Conservation (phyloP, 1,140 invertebrate species). For the Danaus melanippus region DNA sequence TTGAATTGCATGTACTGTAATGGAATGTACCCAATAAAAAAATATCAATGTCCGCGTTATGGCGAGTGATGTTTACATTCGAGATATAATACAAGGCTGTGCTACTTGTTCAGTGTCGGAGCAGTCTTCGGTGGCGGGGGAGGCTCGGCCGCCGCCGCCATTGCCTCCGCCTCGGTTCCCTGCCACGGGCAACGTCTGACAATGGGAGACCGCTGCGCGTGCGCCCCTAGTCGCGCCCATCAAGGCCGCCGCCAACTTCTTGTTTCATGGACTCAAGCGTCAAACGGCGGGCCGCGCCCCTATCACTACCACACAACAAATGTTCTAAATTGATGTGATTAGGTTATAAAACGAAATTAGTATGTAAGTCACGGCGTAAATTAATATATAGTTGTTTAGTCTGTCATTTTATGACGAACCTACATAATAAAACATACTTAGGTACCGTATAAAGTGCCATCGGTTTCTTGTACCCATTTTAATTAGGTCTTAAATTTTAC, state of each 20-base stretch:
- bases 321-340: slow-evolving; percentile 71
- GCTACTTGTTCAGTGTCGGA: slow-evolving; percentile 51
- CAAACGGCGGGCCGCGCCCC: slow-evolving; percentile 55
- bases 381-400: slow-evolving; percentile 60
- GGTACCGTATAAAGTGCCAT: slow-evolving; percentile 59
- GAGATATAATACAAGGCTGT: background rate
- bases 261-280: slow-evolving; percentile 69
- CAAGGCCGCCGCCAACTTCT: slow-evolving; percentile 74
- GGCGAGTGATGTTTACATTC: no score
- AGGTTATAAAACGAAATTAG: slow-evolving; percentile 60
- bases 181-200: slow-evolving; percentile 78
- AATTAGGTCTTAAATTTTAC: slow-evolving; percentile 46
- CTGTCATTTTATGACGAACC: slow-evolving; percentile 67
- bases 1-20: no score
- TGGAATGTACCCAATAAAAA: no score
- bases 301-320: slow-evolving; percentile 69
- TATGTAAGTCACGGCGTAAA: slow-evolving; percentile 64
- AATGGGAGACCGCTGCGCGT: slow-evolving; percentile 74
- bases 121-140: slow-evolving; percentile 62
- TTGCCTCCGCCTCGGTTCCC: slow-evolving; percentile 80
- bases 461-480: slow-evolving; percentile 62
- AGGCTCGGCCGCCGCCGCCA: slow-evolving; percentile 74
- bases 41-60: no score
- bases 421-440: slow-evolving; percentile 49
- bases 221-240: slow-evolving; percentile 66